These are phyloP conservation scores for Mycogona germanica DNA, from an alignment of 2,888 invertebrate species.

Conservation along the genomic window DNA sequence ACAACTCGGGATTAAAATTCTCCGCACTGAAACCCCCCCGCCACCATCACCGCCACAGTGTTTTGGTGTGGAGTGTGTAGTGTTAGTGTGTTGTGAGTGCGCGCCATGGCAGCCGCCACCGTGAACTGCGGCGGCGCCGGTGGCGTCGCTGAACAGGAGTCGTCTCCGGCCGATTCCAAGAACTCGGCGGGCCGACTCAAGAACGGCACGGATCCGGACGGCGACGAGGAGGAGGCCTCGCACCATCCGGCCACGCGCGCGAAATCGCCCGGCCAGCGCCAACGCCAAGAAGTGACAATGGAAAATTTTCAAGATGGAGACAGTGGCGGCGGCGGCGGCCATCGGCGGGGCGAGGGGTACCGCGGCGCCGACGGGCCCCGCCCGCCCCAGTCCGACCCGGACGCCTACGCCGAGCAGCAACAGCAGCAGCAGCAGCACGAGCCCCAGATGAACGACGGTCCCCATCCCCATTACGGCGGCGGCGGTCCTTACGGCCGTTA, in stretches of 20 bases:
- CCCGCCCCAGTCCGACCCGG: slow-evolving; percentile 15
- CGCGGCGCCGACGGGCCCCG: neutral
- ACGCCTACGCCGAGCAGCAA: slow-evolving; percentile 27
- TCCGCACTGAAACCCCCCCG: too few relatives aligned
- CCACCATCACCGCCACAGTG: too few relatives aligned
- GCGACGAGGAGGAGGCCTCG: slow-evolving; percentile 21
- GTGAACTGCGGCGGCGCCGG: too few relatives aligned
- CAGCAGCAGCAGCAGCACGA: slow-evolving; percentile 27
- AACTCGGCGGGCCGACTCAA: slow-evolving; percentile 19
- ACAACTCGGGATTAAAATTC: too few relatives aligned
- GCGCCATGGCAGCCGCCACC: too few relatives aligned
- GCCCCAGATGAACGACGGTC: slow-evolving; percentile 29
- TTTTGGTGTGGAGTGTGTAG: too few relatives aligned
- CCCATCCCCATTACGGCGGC: slow-evolving; percentile 27
- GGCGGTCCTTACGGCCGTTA: slow-evolving; percentile 26
- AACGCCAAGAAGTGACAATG: slow-evolving; percentile 29
- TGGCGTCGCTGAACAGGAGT: neutral
- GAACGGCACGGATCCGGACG: slow-evolving; percentile 23
- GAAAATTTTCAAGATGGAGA: slow-evolving; percentile 35
- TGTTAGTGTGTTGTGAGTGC: too few relatives aligned
- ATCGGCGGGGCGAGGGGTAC: neutral
- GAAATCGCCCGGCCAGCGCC: slow-evolving; percentile 26
- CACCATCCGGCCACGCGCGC: slow-evolving; percentile 24
- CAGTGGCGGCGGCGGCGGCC: slow-evolving; percentile 16
- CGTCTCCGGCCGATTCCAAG: neutral